Evolutionary conservation across 2,797 vertebrate genomes (phyloP).

Genomic region (Brachyrhaphis roseni): DNA sequence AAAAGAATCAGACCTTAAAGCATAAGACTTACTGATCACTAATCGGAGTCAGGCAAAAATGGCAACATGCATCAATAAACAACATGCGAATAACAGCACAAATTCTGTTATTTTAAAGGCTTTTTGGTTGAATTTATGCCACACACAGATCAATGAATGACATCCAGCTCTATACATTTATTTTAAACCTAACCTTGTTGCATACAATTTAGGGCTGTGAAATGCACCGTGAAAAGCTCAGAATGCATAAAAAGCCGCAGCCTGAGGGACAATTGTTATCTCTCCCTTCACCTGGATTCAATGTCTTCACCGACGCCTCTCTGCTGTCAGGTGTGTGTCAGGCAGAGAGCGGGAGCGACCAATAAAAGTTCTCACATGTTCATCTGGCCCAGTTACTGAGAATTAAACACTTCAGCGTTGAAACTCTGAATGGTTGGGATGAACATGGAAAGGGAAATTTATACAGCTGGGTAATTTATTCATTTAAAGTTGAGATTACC

Average conservation of each 20-base stretch:
- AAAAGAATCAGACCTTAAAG: not conserved
- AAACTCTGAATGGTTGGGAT: slow-evolving; percentile 4
- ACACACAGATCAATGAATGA: not conserved
- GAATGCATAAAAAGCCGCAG: not conserved
- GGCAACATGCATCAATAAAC: not conserved
- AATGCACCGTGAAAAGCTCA: slow-evolving; percentile 7
- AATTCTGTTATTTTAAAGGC: not conserved
- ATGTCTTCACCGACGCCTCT: not conserved
- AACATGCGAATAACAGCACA: not conserved
- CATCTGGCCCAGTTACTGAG: not conserved
- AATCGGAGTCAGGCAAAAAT: not conserved
- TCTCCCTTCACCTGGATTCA: slow-evolving; percentile 5
- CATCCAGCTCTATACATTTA: slow-evolving; percentile 1
- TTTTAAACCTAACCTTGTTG: slow-evolving; percentile 1
- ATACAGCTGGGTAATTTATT: not conserved
- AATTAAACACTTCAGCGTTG: not conserved
- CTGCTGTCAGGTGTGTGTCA: not conserved
- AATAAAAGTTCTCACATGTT: not conserved
- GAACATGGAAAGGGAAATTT: not conserved
- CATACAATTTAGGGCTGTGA: not conserved
- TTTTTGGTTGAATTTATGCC: not conserved
- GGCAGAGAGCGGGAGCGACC: not conserved
- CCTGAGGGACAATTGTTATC: slow-evolving; percentile 4
- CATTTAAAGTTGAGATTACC: not conserved
- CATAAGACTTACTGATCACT: not conserved